phyloP scores from a whole-genome alignment of 92 coral and sea anemone species.

The Phenganax subtilis region DNA sequence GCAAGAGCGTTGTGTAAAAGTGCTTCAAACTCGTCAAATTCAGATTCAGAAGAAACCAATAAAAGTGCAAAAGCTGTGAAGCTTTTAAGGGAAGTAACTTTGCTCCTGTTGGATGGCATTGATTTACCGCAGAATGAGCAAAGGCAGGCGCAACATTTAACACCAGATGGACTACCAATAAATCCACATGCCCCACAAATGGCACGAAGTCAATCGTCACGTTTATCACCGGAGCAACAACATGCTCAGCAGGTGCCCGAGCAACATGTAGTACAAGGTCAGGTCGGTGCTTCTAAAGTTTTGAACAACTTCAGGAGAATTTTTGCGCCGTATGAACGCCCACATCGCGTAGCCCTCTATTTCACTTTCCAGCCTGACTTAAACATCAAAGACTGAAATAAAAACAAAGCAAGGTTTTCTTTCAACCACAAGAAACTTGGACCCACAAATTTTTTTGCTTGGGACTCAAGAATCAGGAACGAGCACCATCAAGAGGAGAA shows the following conservation, averaged over 20 bases:
- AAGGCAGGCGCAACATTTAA: no score
- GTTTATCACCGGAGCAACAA: no score
- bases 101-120: no score
- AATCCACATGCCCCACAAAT: no score
- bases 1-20: no score
- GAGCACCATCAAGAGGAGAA: not conserved
- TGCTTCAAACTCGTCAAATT: no score
- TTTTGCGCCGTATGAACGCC: slow-evolving; percentile 41
- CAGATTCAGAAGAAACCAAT: no score
- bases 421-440: slow-evolving; percentile 37
- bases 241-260: not conserved
- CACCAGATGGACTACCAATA: no score
- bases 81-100: no score
- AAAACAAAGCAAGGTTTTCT: not conserved
- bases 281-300: slow-evolving; percentile 14
- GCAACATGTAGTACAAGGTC: not conserved
- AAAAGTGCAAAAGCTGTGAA: no score
- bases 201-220: no score
- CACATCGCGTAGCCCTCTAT: not conserved
- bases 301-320: slow-evolving; percentile 28
- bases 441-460: slow-evolving; percentile 40
- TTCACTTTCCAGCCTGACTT: not conserved
- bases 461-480: not conserved
- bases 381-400: not conserved
- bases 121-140: no score